Evolutionary conservation across 2,113 vertebrate genomes (phyloP), one percentile per base, ranked within the genome.

Genomic region (Baryphthengus martii): DNA sequence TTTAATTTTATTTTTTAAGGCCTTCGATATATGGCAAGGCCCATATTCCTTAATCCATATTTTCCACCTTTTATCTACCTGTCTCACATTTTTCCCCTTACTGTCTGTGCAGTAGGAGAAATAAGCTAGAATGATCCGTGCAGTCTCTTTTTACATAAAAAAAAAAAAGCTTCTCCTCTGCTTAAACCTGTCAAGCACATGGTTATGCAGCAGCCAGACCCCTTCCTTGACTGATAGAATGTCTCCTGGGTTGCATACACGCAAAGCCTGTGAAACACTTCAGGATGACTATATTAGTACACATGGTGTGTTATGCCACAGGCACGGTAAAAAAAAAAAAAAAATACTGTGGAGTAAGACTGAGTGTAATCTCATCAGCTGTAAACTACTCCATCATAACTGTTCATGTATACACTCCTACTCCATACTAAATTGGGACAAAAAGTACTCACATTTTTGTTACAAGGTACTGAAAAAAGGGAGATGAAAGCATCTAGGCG

Each of bases 351-450:
- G 67, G 85, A 95, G 82, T 86, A 87, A 76, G 13, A 88, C 6
- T 7, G 59, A 91, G 78, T 44, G 44, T 49, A 93, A 70, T 73
- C 62, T 90, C 62, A 76, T 67, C 49, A 90, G 67, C 82, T 85
- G 67, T 80, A 93, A 93, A 82, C 66, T 93, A 94, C 84, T 89
- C 89, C n/a, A 91, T 76, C 75, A 37, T 62, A 86, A 83, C 44
- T 80, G 85, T 47, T 62, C 78, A 76, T 66, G 88, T 85, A 75
- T 45, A 33, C 28, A 83, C 92, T 94, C 88, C 85, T 84, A 93
- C 88, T 88, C 68, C 39, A 24, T 80, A 35, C 90, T 95, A 94
- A 93, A 92, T 53, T 1, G 2, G 45, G 75, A 91, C 29, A 65
- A 31, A 91, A 90, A 71, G 67, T 88, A 90, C 86, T 94, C 75